A percentile compares a stretch with the other conserved stretches of the same genome.
Evolutionary conservation across 2,888 invertebrate species (phyloP).

Genomic region (Acanthosepion pharaonis): DNA sequence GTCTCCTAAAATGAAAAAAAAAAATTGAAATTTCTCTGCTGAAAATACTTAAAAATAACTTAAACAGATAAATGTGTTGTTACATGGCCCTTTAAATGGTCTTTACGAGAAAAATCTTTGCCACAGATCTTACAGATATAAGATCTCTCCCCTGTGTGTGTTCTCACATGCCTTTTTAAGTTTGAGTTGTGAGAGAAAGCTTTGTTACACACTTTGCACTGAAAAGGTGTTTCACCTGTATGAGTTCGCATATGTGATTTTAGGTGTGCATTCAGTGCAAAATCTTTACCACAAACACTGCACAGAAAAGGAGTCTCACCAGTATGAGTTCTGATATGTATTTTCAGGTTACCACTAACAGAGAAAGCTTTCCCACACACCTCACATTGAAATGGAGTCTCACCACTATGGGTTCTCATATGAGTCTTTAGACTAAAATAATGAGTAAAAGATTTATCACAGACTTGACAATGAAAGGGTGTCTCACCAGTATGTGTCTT

Average conservation of each 20-base stretch:
- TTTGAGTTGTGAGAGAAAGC: not conserved
- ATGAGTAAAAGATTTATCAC: constrained; percentile 51
- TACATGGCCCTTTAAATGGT: not conserved
- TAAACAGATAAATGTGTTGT: not conserved
- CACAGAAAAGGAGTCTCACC: constrained; percentile 10
- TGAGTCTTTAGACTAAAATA: constrained; percentile 39
- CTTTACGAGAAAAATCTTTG: not conserved
- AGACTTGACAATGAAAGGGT: constrained; percentile 55
- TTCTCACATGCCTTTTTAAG: not conserved
- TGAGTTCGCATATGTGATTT: constrained; percentile 10
- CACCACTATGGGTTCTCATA: not conserved
- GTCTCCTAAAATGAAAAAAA: too few species aligned
- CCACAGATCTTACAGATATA: not conserved
- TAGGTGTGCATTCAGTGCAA: not conserved
- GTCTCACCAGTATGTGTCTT: constrained; percentile 57
- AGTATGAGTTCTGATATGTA: constrained; percentile 48
- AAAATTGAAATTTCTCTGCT: too few species aligned
- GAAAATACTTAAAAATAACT: too few species aligned
- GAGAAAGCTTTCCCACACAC: constrained; percentile 50
- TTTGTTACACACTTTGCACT: not conserved
- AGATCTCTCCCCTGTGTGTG: constrained; percentile 34
- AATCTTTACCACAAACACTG: constrained; percentile 37
- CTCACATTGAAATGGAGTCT: constrained; percentile 36
- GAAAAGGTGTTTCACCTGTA: constrained; percentile 25
- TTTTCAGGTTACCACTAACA: constrained; percentile 51